These are phyloP conservation scores for Lucifuga dentata DNA, from an alignment of 2,113 vertebrate genomes.

Conservation along the genomic window DNA sequence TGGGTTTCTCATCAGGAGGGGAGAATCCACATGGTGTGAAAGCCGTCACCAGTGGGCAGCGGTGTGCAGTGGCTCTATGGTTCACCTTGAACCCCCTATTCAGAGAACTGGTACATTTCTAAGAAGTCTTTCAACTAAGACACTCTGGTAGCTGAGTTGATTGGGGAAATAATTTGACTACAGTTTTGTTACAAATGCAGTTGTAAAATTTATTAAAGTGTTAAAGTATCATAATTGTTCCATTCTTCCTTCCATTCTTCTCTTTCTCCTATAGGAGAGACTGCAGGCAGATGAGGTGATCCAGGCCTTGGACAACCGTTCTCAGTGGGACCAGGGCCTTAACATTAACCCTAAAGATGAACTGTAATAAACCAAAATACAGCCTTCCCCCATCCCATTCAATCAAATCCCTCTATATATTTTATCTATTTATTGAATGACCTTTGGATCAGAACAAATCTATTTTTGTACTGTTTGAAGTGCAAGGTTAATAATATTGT, in stretches of 20 bases:
- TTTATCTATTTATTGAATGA: conserved; percentile 94
- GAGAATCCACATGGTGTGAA: conserved; percentile 97
- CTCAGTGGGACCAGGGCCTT: conserved; percentile 75
- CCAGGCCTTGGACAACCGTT: conserved; percentile 84
- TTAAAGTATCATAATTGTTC: no score
- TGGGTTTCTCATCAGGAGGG: conserved; percentile 95
- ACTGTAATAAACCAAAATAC: conserved; percentile 80
- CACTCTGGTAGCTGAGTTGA: fast-evolving
- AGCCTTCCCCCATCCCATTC: conserved; percentile 10
- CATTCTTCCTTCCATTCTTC: not conserved
- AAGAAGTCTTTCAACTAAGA: not conserved
- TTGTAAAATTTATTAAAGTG: no score
- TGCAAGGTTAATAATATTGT: conserved; percentile 72
- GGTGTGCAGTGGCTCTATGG: conserved; percentile 95
- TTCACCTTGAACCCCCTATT: conserved; percentile 95
- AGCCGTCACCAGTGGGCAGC: conserved; percentile 93
- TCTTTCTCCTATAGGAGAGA: conserved; percentile 85
- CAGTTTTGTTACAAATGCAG: no score
- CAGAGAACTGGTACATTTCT: conserved; percentile 90
- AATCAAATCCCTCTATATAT: conserved; percentile 41
- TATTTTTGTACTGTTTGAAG: conserved; percentile 94
- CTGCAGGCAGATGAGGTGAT: conserved; percentile 96
- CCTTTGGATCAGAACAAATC: conserved; percentile 88
- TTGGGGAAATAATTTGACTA: no score
- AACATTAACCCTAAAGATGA: conserved; percentile 95